Conservation (phyloP, 2,113 vertebrate species). For the Hemibagrus wyckioides region DNA sequence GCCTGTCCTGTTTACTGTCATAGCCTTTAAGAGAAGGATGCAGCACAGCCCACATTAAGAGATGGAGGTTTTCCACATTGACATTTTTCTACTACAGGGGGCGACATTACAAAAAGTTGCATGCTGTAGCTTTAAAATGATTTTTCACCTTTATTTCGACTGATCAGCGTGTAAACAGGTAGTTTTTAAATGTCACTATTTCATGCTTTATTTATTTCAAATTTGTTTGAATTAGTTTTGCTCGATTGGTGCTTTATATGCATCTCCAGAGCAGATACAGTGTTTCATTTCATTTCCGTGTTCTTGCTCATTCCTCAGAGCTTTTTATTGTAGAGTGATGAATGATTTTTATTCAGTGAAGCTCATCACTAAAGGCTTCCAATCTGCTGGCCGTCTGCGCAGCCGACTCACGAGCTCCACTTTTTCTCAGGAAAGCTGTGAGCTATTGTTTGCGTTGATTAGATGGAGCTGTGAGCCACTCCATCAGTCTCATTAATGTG, state of each 20-base stretch:
- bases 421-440: slow-evolving; percentile 44
- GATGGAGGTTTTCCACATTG: background rate
- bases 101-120: slow-evolving; percentile 1
- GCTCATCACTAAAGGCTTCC: slow-evolving; percentile 1
- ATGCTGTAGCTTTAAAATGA: background rate
- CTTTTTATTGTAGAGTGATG: background rate
- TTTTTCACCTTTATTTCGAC: background rate
- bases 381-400: slow-evolving; percentile 26
- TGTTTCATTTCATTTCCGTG: slow-evolving; percentile 3
- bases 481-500: slow-evolving; percentile 57
- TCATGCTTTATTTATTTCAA: background rate
- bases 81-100: background rate
- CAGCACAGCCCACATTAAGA: background rate
- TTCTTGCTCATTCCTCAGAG: background rate
- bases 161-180: background rate
- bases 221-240: background rate
- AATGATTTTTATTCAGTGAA: slow-evolving; percentile 23
- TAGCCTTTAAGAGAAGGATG: background rate
- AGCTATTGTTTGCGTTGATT: slow-evolving; percentile 54
- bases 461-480: slow-evolving; percentile 41
- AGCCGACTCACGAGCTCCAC: background rate
- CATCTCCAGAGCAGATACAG: background rate
- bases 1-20: background rate
- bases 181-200: background rate
- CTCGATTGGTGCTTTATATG: background rate